Conservation (phyloP, 2,888 invertebrate species). For the Barypeithes pellucidus region DNA sequence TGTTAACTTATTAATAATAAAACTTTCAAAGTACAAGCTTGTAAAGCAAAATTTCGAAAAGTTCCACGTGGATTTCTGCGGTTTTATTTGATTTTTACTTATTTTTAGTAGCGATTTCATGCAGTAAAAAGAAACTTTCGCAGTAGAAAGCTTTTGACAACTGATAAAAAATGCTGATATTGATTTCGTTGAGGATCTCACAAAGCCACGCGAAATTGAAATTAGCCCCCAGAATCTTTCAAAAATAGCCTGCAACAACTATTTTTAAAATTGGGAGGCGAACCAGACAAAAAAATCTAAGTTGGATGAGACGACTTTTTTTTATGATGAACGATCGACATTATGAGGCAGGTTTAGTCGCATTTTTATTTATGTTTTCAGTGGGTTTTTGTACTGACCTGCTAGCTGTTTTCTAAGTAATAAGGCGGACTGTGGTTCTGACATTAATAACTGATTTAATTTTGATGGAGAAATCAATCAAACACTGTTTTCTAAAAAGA, state of each 20-base stretch:
- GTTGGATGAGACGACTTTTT: conserved; percentile 57
- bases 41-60: background rate
- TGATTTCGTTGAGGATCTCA: conserved; percentile 32
- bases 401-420: conserved; percentile 96
- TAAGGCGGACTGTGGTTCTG: conserved; percentile 96
- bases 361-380: conserved; percentile 17
- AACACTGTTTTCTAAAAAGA: conserved; percentile 77
- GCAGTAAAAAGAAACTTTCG: conserved; percentile 7
- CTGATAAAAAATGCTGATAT: conserved; percentile 43
- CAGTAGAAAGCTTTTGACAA: conserved; percentile 36
- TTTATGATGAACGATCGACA: conserved; percentile 38
- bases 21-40: background rate
- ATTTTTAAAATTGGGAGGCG: conserved; percentile 58
- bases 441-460: conserved; percentile 91
- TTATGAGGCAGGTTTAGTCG: conserved; percentile 30
- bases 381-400: conserved; percentile 77
- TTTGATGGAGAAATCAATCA: conserved; percentile 74
- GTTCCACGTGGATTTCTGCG: background rate
- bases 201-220: conserved; percentile 29
- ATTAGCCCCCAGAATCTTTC: conserved; percentile 33
- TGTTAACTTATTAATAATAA: conserved; percentile 18
- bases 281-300: conserved; percentile 58
- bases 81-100: background rate
- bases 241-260: conserved; percentile 54
- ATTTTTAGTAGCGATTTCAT: conserved; percentile 13